phyloP scores from a whole-genome alignment of 2,797 vertebrate genomes.

The Neosilurus mollespiculum region DNA sequence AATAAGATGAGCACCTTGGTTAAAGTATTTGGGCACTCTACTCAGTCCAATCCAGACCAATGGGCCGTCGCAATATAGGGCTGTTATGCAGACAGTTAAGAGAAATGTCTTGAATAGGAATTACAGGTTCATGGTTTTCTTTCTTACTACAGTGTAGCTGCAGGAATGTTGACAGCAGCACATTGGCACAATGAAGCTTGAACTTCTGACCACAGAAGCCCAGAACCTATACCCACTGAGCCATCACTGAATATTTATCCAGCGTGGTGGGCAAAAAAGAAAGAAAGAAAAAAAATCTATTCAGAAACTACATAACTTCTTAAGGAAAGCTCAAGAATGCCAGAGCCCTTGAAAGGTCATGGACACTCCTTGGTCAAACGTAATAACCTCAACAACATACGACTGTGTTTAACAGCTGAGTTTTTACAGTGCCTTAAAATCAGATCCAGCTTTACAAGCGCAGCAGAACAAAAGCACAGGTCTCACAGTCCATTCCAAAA shows the following conservation, averaged over 20 bases:
- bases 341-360: not conserved
- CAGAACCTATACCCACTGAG: not conserved
- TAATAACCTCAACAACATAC: not conserved
- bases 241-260: not conserved
- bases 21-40: too few species aligned
- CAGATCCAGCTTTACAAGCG: not conserved
- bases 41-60: too few species aligned
- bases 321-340: not conserved
- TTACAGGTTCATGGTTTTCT: not conserved
- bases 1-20: too few species aligned
- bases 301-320: not conserved
- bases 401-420: not conserved
- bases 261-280: not conserved
- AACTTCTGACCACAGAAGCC: not conserved
- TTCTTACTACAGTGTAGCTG: not conserved
- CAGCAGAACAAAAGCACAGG: constrained; percentile 13
- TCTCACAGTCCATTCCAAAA: constrained; percentile 26
- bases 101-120: not conserved
- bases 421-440: not conserved
- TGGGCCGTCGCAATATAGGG: too few species aligned
- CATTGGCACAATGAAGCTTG: not conserved
- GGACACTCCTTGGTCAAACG: not conserved
- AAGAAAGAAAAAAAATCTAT: not conserved
- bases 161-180: not conserved
- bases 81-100: not conserved